phyloP scores from a whole-genome alignment of 2,113 vertebrate species.

The Scopus umbretta region DNA sequence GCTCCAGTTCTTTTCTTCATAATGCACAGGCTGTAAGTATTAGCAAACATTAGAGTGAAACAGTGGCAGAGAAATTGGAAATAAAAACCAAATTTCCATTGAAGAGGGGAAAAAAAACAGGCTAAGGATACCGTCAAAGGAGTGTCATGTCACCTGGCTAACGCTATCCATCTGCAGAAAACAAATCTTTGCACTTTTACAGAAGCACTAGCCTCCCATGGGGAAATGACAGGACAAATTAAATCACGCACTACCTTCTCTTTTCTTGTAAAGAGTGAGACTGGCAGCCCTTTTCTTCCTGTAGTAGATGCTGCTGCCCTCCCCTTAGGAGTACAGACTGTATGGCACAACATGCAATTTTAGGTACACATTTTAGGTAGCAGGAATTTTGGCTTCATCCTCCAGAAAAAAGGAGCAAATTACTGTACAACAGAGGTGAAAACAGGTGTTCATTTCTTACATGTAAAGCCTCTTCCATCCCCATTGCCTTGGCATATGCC shows the following conservation, averaged over 20 bases:
- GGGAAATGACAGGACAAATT: background rate
- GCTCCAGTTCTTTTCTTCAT: constrained; percentile 96
- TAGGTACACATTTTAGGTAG: background rate
- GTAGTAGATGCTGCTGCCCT: background rate
- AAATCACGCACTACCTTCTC: background rate
- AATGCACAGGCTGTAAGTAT: constrained; percentile 85
- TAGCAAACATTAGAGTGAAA: constrained; percentile 30
- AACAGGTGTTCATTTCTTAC: constrained; percentile 73
- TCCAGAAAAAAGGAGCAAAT: background rate
- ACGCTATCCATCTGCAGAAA: background rate
- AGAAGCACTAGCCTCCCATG: background rate
- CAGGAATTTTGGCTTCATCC: background rate
- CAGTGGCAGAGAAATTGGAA: background rate
- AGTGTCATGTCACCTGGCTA: background rate
- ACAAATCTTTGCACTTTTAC: background rate
- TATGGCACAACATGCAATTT: background rate
- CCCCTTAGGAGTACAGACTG: background rate
- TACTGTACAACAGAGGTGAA: background rate
- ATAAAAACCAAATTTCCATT: background rate
- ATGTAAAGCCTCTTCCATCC: constrained; percentile 86
- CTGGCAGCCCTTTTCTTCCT: background rate
- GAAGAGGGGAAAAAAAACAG: background rate
- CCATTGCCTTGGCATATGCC: constrained; percentile 86
- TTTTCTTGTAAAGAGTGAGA: background rate
- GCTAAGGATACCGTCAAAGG: background rate